phyloP scores from a whole-genome alignment of 2,888 invertebrate species.

The Eutolmus rufibarbis region DNA sequence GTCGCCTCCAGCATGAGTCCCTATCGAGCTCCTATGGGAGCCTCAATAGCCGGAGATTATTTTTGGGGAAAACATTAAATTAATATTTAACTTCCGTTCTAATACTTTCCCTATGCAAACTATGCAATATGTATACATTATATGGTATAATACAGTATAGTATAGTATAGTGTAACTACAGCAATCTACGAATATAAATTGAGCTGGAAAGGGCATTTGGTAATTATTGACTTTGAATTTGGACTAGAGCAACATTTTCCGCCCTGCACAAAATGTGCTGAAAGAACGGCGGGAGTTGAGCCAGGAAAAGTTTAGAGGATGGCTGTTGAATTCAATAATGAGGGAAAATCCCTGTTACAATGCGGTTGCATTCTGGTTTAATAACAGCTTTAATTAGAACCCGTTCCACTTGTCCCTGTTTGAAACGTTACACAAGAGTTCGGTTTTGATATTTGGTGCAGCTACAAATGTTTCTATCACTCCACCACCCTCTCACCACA shows the following conservation, averaged over 20 bases:
- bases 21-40: neutral
- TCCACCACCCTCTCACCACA: neutral
- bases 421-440: neutral
- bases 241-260: neutral
- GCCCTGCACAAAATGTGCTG: neutral
- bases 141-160: neutral
- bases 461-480: neutral
- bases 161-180: neutral
- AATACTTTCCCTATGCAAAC: neutral
- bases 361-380: neutral
- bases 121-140: neutral
- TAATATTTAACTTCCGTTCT: conserved; percentile 5
- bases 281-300: neutral
- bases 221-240: neutral
- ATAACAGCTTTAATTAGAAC: neutral
- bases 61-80: neutral
- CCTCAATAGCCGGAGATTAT: neutral
- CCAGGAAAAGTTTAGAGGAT: neutral
- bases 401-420: neutral
- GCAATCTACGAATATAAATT: neutral
- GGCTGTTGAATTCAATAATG: neutral
- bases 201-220: neutral
- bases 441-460: neutral
- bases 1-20: neutral
- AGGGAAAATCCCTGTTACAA: neutral